phyloP scores from a whole-genome alignment of 2,113 vertebrate genomes.

The Heterotis niloticus region DNA sequence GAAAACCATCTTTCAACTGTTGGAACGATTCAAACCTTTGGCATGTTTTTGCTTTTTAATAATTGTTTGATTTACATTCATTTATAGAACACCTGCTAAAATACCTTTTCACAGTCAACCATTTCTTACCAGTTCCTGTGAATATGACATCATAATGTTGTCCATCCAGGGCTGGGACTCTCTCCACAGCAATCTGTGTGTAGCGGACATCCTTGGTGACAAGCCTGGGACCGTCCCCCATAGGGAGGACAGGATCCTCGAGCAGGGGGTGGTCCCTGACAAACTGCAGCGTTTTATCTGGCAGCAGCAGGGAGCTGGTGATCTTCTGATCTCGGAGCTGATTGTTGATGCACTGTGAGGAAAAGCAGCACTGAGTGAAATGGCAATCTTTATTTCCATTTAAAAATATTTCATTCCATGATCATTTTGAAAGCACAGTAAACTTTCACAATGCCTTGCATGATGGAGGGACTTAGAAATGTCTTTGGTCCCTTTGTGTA shows the following conservation, averaged over 20 bases:
- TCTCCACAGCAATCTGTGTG: constrained; percentile 64
- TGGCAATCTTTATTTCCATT: neutral
- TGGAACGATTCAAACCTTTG: neutral
- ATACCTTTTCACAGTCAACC: no score
- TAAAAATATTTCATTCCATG: neutral
- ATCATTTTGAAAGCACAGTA: no score
- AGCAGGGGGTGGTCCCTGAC: constrained; percentile 65
- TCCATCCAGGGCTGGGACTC: constrained; percentile 51
- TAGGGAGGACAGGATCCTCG: constrained; percentile 58
- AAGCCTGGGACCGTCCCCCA: constrained; percentile 53
- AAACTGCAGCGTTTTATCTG: constrained; percentile 69
- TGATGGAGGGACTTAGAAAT: no score
- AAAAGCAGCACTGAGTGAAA: neutral
- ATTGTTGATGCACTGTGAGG: constrained; percentile 57
- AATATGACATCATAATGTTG: constrained; percentile 61
- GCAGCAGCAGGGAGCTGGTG: constrained; percentile 60
- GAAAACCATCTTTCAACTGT: constrained; percentile 26
- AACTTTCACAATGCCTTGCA: no score
- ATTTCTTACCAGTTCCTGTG: constrained; percentile 64
- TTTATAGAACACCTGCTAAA: no score
- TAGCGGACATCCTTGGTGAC: constrained; percentile 56
- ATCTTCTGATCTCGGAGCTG: constrained; percentile 50
- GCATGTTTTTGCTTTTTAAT: neutral
- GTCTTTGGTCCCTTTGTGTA: no score
- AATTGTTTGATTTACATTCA: neutral